Conservation (phyloP, 1,140 invertebrate genomes). For the Drosophila equinoxialis region DNA sequence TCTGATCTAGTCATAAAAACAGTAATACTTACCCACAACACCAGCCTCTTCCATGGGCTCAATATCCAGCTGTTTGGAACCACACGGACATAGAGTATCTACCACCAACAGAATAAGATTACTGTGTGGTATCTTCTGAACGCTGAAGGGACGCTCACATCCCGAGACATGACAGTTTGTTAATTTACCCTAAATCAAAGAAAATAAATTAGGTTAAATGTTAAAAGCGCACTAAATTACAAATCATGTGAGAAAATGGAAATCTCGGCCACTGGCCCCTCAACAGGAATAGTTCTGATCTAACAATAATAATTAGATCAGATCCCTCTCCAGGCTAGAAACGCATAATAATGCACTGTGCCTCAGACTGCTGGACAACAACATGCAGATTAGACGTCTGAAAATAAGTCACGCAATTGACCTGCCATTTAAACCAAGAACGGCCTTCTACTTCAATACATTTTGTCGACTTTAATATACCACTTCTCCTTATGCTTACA, state of each 20-base stretch:
- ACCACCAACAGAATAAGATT: slow-evolving; percentile 95
- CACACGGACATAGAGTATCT: slow-evolving; percentile 94
- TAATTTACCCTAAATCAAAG: slow-evolving; percentile 89
- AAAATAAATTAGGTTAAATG: background rate
- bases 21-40: slow-evolving; percentile 61
- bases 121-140: slow-evolving; percentile 95
- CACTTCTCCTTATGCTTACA: no score
- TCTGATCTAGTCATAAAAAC: background rate
- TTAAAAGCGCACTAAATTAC: background rate
- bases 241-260: slow-evolving; percentile 15
- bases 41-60: slow-evolving; percentile 88
- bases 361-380: no score
- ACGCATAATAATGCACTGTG: no score
- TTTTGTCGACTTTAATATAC: no score
- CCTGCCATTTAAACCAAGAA: no score
- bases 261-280: no score
- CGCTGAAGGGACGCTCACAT: slow-evolving; percentile 96
- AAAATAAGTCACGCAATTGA: no score
- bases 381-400: no score
- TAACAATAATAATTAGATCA: no score
- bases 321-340: no score
- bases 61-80: slow-evolving; percentile 92
- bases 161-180: slow-evolving; percentile 95
- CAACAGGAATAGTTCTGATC: no score
- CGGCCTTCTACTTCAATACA: no score